Evolutionary conservation across 2,797 vertebrate species (phyloP), one percentile per base, ranked within the genome.

Genomic region (Halcyon chelicuti): DNA sequence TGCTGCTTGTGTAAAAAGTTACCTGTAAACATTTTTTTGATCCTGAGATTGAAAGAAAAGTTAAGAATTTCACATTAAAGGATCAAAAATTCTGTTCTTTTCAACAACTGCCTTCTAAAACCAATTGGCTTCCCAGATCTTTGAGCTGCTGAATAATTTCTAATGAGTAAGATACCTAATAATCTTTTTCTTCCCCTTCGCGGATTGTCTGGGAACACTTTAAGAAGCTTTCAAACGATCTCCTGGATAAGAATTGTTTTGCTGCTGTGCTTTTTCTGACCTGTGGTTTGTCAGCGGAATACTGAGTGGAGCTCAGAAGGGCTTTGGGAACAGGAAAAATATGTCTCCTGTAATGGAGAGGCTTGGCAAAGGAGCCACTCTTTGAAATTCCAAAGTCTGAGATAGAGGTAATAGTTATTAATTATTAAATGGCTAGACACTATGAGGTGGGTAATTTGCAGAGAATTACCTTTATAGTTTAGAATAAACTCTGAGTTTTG

Each of bases 181-280:
- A 68, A 87, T 92, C 20, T 79, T 80, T 60, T 77, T 88, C 40
- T 61, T 57, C 19, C 25, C 35, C 35, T 51, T 81, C 62, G 29
- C 42, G 61, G 86, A 91, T 88, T 87, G 62, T 62, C 87, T 85
- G 72, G 75, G 46, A 94, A 79, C 72, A 83, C 19, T 80, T 52
- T 61, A 82, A 60, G 52, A 87, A 78, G 37, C 26, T 95, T 93
- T 86, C 84, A 86, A 12, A 92, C 85, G 49, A 85, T 89, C 68
- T 88, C 46, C 58, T 90, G 61, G 81, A 77, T 89, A 83, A 83
- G 75, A 94, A 91, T 86, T 93, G 62, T 92, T 95, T 96, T 85
- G 39, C 65, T 88, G 51, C 40, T 87, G 52, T 78, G 35, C 55
- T 86, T 89, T 89, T 67, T 44, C 58, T 95, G 88, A 84, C 77